Percentiles rank a stretch among this genome's conserved stretches.
Evolutionary conservation across 1,140 invertebrate genomes (phyloP).

Genomic region (Drosophila dunni): DNA sequence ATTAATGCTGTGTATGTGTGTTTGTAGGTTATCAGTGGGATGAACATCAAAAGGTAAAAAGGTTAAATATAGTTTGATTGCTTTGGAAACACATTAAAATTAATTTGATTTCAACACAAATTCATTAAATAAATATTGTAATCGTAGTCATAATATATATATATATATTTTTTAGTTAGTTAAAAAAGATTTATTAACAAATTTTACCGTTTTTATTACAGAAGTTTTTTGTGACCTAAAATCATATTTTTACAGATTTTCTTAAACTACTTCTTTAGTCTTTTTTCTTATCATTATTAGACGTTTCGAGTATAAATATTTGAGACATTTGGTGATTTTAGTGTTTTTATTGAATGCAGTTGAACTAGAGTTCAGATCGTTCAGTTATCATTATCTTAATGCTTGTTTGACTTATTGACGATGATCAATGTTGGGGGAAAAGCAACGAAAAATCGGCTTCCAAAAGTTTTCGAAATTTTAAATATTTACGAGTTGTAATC

Average conservation of each 20-base stretch:
- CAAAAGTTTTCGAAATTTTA: not conserved
- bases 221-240: too few relatives aligned
- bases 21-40: constrained; percentile 26
- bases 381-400: constrained; percentile 9
- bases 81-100: constrained; percentile 47
- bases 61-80: constrained; percentile 51
- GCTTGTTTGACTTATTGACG: constrained; percentile 7
- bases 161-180: not conserved
- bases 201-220: too few relatives aligned
- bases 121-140: constrained; percentile 14
- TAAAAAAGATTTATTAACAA: too few relatives aligned
- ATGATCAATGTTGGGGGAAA: not conserved
- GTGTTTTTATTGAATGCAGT: constrained; percentile 2
- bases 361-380: constrained; percentile 8
- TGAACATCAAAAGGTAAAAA: constrained; percentile 24
- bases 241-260: too few relatives aligned
- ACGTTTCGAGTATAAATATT: too few relatives aligned
- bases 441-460: not conserved
- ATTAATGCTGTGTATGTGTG: not conserved
- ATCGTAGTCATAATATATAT: not conserved
- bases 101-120: constrained; percentile 26
- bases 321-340: too few relatives aligned
- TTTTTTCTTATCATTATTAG: too few relatives aligned
- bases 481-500: constrained; percentile 10
- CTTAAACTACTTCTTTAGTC: too few relatives aligned